These are phyloP conservation scores for Danio choprae DNA, from an alignment of 2,797 vertebrate genomes.

Conservation along the genomic window DNA sequence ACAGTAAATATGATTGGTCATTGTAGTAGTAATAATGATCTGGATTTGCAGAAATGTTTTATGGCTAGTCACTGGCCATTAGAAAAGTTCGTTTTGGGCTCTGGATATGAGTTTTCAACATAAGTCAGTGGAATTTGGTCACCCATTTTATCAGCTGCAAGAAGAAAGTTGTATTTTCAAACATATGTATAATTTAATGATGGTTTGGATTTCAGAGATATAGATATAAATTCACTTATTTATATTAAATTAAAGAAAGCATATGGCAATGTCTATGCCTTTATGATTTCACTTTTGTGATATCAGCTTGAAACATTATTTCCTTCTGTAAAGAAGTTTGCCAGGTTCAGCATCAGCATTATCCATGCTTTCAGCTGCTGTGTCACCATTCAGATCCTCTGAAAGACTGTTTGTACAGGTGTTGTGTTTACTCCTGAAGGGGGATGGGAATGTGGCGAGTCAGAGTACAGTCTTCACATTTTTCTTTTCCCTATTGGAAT, in stretches of 20 bases:
- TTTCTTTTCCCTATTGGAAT: conserved; percentile 58
- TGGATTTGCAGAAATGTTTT: no score
- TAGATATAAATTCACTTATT: neutral
- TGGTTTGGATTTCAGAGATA: neutral
- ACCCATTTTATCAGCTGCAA: neutral
- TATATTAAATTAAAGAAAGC: neutral
- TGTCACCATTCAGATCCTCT: conserved; percentile 42
- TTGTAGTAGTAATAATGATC: no score
- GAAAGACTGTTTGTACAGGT: conserved; percentile 64
- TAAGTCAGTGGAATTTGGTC: neutral
- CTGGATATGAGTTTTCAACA: no score
- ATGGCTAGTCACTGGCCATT: no score
- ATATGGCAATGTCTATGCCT: neutral
- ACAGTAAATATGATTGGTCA: no score
- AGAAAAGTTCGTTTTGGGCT: no score
- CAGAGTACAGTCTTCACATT: conserved; percentile 58
- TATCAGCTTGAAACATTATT: neutral
- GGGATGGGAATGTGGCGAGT: conserved; percentile 15
- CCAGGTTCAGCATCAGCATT: neutral
- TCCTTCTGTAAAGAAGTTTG: neutral
- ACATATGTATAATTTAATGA: neutral
- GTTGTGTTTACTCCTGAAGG: conserved; percentile 54
- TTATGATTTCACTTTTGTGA: neutral
- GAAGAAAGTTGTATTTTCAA: neutral
- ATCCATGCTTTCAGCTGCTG: neutral